phyloP scores from a whole-genome alignment of 2,797 vertebrate species.

The Micrastur ruficollis region DNA sequence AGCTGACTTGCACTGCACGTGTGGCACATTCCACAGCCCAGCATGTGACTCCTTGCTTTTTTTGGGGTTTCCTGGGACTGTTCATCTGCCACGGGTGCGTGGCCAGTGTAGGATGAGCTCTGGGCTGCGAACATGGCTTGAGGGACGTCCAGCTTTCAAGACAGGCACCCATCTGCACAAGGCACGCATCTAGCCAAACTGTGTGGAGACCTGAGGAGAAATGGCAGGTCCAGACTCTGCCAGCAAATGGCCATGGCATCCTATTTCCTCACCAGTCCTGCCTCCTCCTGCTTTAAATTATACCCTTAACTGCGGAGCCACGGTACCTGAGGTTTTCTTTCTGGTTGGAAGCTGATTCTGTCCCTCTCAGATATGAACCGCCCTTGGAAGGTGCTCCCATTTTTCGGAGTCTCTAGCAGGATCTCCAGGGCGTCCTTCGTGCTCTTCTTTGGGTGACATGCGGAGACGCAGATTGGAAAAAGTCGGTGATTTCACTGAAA shows the following conservation, averaged over 20 bases:
- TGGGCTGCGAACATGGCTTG: rapidly evolving
- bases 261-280: not conserved
- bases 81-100: not conserved
- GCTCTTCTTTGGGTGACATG: not conserved
- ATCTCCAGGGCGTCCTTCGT: not conserved
- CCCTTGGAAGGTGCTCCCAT: not conserved
- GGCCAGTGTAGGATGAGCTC: not conserved
- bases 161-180: not conserved
- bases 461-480: not conserved
- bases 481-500: not conserved
- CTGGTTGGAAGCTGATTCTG: not conserved
- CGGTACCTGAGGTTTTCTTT: not conserved
- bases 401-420: not conserved
- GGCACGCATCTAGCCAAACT: not conserved
- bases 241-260: not conserved
- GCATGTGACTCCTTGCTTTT: not conserved
- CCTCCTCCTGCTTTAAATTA: not conserved
- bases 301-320: not conserved
- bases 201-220: not conserved
- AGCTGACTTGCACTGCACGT: rapidly evolving
- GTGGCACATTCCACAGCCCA: not conserved
- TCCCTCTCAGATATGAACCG: not conserved
- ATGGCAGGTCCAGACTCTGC: not conserved
- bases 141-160: not conserved
- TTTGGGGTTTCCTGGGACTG: not conserved